Evolutionary conservation across 2,797 vertebrate species (phyloP).

Genomic region (Danio jaintianensis): DNA sequence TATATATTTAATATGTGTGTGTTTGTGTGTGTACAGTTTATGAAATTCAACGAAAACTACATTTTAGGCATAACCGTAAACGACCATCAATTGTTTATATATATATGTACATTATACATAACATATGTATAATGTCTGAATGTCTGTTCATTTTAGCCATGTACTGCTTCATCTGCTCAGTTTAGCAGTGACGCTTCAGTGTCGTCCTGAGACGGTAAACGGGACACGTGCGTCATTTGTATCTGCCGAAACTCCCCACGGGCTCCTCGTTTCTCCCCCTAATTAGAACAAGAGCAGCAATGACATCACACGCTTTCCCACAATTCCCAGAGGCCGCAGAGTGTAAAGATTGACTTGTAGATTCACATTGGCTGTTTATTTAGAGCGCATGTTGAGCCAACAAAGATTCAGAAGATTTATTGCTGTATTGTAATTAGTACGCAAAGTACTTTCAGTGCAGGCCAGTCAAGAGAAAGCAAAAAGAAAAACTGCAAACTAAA

Average conservation of each 20-base stretch:
- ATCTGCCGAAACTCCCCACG: constrained; percentile 48
- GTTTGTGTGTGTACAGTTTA: too few relatives aligned
- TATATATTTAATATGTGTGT: too few relatives aligned
- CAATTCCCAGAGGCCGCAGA: constrained; percentile 46
- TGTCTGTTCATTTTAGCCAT: too few relatives aligned
- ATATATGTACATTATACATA: too few relatives aligned
- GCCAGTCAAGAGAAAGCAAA: constrained; percentile 20
- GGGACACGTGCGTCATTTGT: constrained; percentile 46
- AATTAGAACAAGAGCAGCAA: constrained; percentile 57
- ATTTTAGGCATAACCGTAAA: too few relatives aligned
- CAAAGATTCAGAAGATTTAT: constrained; percentile 29
- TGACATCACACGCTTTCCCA: constrained; percentile 60
- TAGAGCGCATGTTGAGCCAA: constrained; percentile 10
- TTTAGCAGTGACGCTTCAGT: neutral
- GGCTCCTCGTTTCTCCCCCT: constrained; percentile 51
- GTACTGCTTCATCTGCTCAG: too few relatives aligned
- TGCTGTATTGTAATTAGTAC: constrained; percentile 27
- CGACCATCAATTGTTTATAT: too few relatives aligned
- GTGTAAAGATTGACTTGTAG: constrained; percentile 41
- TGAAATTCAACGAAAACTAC: too few relatives aligned
- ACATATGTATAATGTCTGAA: too few relatives aligned
- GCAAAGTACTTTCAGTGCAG: neutral
- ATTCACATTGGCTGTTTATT: constrained; percentile 32
- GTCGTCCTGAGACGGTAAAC: constrained; percentile 18
- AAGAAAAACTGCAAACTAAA: neutral